Conservation (phyloP, 1,140 invertebrate genomes). For the Dysdera silvatica region DNA sequence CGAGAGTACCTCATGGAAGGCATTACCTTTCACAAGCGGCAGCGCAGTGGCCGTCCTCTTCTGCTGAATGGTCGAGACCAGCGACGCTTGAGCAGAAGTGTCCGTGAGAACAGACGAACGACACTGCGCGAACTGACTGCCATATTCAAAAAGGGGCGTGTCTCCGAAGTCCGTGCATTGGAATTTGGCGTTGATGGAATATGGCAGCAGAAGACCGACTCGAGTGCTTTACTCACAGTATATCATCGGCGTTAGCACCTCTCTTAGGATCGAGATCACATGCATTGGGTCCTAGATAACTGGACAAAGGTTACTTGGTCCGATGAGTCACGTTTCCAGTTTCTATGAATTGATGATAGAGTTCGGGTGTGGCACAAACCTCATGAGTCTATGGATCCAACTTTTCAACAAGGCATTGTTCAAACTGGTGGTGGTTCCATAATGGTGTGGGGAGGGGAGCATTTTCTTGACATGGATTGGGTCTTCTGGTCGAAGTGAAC, state of each 20-base stretch:
- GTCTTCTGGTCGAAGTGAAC: background rate
- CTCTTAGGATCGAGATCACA: background rate
- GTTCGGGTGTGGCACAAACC: slow-evolving; percentile 1
- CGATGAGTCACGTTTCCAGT: slow-evolving; percentile 8
- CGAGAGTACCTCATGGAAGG: background rate
- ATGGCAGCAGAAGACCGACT: background rate
- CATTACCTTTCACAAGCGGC: background rate
- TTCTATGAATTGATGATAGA: background rate
- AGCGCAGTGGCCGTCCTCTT: background rate
- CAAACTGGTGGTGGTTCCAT: background rate
- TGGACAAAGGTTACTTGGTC: slow-evolving; percentile 20
- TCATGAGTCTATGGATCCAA: slow-evolving; percentile 8
- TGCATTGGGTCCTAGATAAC: background rate
- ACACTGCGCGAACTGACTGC: background rate
- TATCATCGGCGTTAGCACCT: background rate
- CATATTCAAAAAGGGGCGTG: background rate
- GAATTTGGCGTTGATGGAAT: background rate
- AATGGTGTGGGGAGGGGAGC: too few species aligned
- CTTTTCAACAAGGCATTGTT: background rate
- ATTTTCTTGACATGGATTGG: background rate
- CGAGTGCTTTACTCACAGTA: background rate
- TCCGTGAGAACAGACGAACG: background rate
- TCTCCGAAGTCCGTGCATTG: background rate
- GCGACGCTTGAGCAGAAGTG: background rate
- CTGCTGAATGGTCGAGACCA: background rate